A percentile compares a stretch with the other conserved stretches of the same genome.
Evolutionary conservation across 2,888 invertebrate species (phyloP).

Genomic region (Drosophila putrida): DNA sequence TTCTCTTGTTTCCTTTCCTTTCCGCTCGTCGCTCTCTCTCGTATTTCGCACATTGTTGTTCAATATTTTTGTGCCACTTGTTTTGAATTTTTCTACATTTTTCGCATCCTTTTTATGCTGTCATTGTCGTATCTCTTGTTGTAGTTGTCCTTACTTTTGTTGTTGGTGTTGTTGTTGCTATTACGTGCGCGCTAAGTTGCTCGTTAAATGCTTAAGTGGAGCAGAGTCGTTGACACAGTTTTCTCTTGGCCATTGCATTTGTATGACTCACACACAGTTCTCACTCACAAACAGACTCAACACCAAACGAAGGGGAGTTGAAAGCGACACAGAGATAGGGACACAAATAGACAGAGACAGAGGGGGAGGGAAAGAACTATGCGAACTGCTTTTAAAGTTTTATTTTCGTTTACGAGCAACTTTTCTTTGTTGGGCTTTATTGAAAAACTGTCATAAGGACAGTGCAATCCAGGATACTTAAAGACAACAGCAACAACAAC

Average conservation of each 20-base stretch:
- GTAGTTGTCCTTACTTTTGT: constrained; percentile 19
- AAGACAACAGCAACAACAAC: constrained; percentile 16
- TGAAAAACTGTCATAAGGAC: constrained; percentile 54
- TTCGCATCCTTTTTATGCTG: constrained; percentile 59
- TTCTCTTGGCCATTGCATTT: constrained; percentile 58
- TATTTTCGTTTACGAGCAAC: constrained; percentile 55
- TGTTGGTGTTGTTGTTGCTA: constrained; percentile 37
- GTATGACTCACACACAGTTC: constrained; percentile 54
- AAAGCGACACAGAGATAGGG: background rate
- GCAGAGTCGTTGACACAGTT: constrained; percentile 82
- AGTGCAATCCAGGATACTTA: constrained; percentile 37
- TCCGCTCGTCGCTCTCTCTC: constrained; percentile 18
- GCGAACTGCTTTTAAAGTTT: constrained; percentile 61
- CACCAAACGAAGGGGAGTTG: background rate
- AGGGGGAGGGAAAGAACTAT: constrained; percentile 4
- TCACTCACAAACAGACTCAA: constrained; percentile 45
- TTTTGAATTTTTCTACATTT: constrained; percentile 75
- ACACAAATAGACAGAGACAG: no score
- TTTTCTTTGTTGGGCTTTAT: constrained; percentile 49
- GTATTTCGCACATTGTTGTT: constrained; percentile 60
- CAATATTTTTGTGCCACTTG: constrained; percentile 76
- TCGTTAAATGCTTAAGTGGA: constrained; percentile 80
- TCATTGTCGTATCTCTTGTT: constrained; percentile 43
- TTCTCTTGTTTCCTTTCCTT: constrained; percentile 12
- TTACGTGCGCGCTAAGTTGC: constrained; percentile 69